Evolutionary conservation across 1,140 invertebrate genomes (phyloP).

Genomic region (Pseudomyrmex dendroicus): DNA sequence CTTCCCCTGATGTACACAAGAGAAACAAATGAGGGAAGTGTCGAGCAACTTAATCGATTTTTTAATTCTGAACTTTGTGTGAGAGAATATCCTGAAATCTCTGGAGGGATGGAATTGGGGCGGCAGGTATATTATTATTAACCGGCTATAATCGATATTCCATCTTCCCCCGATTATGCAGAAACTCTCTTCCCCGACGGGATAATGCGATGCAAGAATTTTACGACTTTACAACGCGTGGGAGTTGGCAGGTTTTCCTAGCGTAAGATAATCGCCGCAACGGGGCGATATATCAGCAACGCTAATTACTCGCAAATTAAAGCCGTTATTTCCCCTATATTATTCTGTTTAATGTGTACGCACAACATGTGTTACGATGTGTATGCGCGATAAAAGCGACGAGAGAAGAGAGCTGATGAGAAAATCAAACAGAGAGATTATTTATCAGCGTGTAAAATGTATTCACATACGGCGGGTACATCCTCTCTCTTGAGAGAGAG

Average conservation of each 20-base stretch:
- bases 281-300: neutral
- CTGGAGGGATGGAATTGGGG: slow-evolving; percentile 11
- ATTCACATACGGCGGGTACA: slow-evolving; percentile 18
- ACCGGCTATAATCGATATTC: slow-evolving; percentile 17
- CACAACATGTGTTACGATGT: slow-evolving; percentile 40
- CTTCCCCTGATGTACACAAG: neutral
- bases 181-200: neutral
- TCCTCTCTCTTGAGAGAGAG: neutral
- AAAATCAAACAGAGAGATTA: slow-evolving; percentile 37
- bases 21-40: too few relatives aligned
- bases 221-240: neutral
- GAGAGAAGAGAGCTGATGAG: slow-evolving; percentile 13
- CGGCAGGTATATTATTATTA: slow-evolving; percentile 36
- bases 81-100: neutral
- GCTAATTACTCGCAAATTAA: slow-evolving; percentile 32
- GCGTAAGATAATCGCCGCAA: too few relatives aligned
- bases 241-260: neutral
- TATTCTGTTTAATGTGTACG: slow-evolving; percentile 29
- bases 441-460: slow-evolving; percentile 52
- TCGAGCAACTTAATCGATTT: neutral
- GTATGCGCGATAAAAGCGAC: slow-evolving; percentile 37
- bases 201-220: neutral
- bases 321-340: slow-evolving; percentile 28
- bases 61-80: slow-evolving; percentile 6
- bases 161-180: neutral